Evolutionary conservation across 2,113 vertebrate species (phyloP).

Genomic region (Gopherus evgoodei): DNA sequence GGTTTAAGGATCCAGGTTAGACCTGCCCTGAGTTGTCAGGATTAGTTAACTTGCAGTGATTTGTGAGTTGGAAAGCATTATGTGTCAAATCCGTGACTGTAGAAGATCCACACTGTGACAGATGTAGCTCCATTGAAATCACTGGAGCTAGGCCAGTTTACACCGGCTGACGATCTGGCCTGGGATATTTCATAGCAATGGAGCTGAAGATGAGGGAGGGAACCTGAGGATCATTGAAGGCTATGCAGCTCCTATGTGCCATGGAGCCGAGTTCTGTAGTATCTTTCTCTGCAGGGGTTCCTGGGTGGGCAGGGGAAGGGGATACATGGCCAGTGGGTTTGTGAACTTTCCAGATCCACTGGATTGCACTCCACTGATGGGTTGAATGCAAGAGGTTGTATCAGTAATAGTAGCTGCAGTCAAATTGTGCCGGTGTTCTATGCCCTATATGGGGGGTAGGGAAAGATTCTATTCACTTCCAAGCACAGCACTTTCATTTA

Average conservation of each 20-base stretch:
- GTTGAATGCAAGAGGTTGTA: neutral
- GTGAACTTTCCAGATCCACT: accelerated
- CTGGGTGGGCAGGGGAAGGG: neutral
- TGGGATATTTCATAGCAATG: neutral
- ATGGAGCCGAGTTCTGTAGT: neutral
- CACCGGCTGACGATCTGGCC: neutral
- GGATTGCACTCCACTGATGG: neutral
- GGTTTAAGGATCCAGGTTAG: neutral
- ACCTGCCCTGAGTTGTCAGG: neutral
- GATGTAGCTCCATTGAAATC: neutral
- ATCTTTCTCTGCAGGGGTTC: neutral
- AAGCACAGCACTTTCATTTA: neutral
- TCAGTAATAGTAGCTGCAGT: neutral
- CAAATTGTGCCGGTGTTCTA: neutral
- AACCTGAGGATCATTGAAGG: neutral
- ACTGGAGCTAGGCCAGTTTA: neutral
- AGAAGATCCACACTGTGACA: neutral
- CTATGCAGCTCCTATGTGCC: neutral
- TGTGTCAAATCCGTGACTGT: neutral
- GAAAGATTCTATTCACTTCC: no score
- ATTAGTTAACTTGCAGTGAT: neutral
- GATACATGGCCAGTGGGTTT: neutral
- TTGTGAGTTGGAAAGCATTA: accelerated
- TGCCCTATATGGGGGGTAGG: no score
- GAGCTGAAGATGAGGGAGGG: neutral